phyloP scores from a whole-genome alignment of 1,140 invertebrate genomes.

The Formica selysi region DNA sequence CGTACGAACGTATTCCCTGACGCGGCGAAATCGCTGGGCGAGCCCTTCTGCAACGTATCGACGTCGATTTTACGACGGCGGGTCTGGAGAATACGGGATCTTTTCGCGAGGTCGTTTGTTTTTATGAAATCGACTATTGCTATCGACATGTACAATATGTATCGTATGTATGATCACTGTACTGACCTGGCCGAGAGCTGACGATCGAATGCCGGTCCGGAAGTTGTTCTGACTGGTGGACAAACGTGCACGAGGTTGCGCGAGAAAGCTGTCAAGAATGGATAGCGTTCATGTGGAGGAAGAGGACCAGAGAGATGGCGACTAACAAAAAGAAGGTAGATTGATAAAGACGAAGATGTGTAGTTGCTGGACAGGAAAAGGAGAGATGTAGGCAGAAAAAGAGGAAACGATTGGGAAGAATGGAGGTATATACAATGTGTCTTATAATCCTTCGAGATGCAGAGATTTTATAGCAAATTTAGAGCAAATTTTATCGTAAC shows the following conservation, averaged over 20 bases:
- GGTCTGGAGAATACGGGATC: conserved; percentile 27
- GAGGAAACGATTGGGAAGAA: conserved; percentile 8
- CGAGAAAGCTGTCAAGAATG: background rate
- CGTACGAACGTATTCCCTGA: conserved; percentile 41
- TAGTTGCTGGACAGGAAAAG: background rate
- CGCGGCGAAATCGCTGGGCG: conserved; percentile 50
- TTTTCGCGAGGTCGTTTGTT: conserved; percentile 61
- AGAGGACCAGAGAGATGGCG: background rate
- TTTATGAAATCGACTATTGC: conserved; percentile 73
- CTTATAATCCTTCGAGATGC: background rate
- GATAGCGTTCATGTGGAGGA: background rate
- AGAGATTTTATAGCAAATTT: background rate
- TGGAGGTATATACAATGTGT: background rate
- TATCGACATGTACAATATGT: conserved; percentile 44
- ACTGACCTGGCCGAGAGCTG: background rate
- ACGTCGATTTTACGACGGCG: conserved; percentile 68
- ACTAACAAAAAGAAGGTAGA: conserved; percentile 8
- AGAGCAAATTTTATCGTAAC: background rate
- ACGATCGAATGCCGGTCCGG: background rate
- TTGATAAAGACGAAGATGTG: background rate
- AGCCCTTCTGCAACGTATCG: conserved; percentile 36
- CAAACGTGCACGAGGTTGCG: background rate
- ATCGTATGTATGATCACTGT: conserved; percentile 21
- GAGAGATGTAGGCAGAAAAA: background rate
- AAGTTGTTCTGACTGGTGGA: background rate